A percentile compares a stretch with the other conserved stretches of the same genome.
These are phyloP conservation scores for Luffia ferchaultella DNA, from an alignment of 2,888 invertebrate species.

Conservation along the genomic window DNA sequence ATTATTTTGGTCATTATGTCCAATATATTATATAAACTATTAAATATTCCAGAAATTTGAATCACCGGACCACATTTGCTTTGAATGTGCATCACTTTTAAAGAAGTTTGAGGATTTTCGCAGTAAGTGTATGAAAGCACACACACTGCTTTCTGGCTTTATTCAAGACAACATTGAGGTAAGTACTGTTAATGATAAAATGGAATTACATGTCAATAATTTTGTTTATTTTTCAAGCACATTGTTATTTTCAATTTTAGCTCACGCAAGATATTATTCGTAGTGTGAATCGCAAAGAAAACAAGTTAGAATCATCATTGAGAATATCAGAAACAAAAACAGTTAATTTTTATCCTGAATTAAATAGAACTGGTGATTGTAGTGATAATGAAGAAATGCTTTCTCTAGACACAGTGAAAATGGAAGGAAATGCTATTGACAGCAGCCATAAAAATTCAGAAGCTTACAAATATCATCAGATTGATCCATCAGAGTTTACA, in stretches of 20 bases:
- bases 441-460: neutral
- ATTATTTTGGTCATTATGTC: no score
- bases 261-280: neutral
- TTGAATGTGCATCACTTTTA: conserved; percentile 21
- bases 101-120: conserved; percentile 22
- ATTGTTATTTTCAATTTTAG: neutral
- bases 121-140: conserved; percentile 20
- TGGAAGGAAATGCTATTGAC: neutral
- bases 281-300: conserved; percentile 18
- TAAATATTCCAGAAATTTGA: conserved; percentile 11
- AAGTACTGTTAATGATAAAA: neutral
- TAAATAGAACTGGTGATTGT: conserved; percentile 7
- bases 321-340: neutral
- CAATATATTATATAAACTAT: no score
- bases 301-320: conserved; percentile 18
- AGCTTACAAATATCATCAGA: neutral
- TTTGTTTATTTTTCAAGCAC: neutral
- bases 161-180: neutral
- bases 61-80: conserved; percentile 18
- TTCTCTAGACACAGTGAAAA: conserved; percentile 16
- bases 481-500: neutral
- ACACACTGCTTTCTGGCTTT: conserved; percentile 11
- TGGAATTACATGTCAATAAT: neutral
- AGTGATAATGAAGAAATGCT: conserved; percentile 19
- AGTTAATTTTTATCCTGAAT: neutral